Base-by-base conservation (phyloP, 2,888 invertebrate genomes). In the Koerneria pararmatus region DNA sequence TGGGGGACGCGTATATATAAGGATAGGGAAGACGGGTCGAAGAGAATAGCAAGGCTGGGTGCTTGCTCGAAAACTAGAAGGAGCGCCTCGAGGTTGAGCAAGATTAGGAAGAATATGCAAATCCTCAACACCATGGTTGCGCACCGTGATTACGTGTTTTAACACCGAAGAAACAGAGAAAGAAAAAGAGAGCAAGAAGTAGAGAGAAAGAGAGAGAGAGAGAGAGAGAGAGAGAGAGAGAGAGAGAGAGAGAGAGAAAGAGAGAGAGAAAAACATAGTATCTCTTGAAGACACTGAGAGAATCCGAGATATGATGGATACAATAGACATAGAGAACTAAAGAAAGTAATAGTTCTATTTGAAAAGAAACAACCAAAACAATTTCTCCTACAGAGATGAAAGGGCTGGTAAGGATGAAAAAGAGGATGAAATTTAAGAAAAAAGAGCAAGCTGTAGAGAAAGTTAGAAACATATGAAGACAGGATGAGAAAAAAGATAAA, bases 201-300 rank as follows among this genome's bases (percentile, higher is more conserved):
- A 31, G 56, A 56, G 56, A 22, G 31, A 32, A 32, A 29, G 56
- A 6, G 31, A n/a, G 31, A 29, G 56, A 56, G 56, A 8, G 56
- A 29, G 56, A 56, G n/a, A 15, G 46, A 41, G 46, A 41, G 11
- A 41, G n/a, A n/a, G 46, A n/a, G n/a, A n/a, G 46, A n/a, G 46
- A n/a, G n/a, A 15, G 46, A 41, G 11, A n/a, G n/a, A 41, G 46
- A n/a, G 46, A n/a, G n/a, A 41, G 46, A n/a, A 41, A 41, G 46
- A 41, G 46, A n/a, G 46, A n/a, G 46, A n/a, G n/a, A n/a, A n/a
- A n/a, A n/a, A n/a, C n/a, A n/a, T n/a, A n/a, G n/a, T n/a, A n/a
- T n/a, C n/a, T n/a, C n/a, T n/a, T n/a, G n/a, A n/a, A n/a, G n/a
- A n/a, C n/a, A n/a, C n/a, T n/a, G 56, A 6, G 31, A n/a, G 31